Percentiles rank a stretch among this genome's conserved stretches.
Conservation (phyloP, 1,140 invertebrate genomes). For the Pseudomyrmex flavicornis region DNA sequence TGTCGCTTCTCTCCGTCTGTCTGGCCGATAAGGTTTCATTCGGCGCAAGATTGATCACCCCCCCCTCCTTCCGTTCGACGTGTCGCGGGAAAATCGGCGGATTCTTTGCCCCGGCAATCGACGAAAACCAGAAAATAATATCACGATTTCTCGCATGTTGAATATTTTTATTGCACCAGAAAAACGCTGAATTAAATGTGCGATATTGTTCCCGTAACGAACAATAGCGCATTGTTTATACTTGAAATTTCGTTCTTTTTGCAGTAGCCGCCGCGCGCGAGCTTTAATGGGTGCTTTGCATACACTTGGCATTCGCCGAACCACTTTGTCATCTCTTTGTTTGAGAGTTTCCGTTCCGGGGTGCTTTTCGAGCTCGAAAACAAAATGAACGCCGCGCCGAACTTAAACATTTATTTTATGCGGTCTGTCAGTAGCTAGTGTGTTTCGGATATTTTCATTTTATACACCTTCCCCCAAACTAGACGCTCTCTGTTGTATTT, state of each 20-base stretch:
- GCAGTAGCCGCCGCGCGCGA: neutral
- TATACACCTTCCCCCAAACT: conserved; percentile 25
- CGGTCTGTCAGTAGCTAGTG: conserved; percentile 26
- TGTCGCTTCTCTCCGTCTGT: conserved; percentile 34
- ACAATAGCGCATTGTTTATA: conserved; percentile 24
- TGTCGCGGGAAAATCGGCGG: neutral
- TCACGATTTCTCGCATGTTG: conserved; percentile 17
- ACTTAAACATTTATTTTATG: conserved; percentile 49
- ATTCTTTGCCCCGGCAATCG: neutral
- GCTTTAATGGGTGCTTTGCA: neutral
- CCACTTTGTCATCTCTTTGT: conserved; percentile 49
- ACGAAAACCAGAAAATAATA: neutral
- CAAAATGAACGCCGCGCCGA: conserved; percentile 36
- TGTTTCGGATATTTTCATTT: conserved; percentile 55
- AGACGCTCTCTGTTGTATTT: conserved; percentile 33
- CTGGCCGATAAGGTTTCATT: conserved; percentile 51
- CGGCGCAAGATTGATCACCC: conserved; percentile 47
- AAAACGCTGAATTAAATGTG: neutral
- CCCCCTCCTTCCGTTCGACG: neutral
- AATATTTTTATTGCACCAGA: neutral
- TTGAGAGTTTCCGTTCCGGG: conserved; percentile 40
- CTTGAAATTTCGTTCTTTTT: conserved; percentile 24
- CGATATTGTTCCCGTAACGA: neutral
- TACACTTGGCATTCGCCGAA: conserved; percentile 37
- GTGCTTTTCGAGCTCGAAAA: conserved; percentile 29